A percentile compares a stretch with the other conserved stretches of the same genome.
These are phyloP conservation scores for Catostylus mosaicus DNA, from an alignment of 30 jellyfish, hydroid and myxozoan species.

Conservation along the genomic window DNA sequence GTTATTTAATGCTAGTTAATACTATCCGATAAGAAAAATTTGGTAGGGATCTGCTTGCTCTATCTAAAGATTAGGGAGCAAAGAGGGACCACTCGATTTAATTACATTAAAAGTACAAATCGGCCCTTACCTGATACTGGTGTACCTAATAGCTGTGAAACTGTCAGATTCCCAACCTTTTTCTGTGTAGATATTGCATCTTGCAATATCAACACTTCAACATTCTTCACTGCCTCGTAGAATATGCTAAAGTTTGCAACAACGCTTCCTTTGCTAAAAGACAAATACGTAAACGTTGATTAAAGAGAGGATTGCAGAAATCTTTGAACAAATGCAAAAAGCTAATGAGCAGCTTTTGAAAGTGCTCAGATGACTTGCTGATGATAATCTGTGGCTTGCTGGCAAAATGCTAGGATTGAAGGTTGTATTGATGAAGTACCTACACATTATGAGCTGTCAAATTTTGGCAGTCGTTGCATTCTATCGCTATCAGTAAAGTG, in stretches of 20 bases:
- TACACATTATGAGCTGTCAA: too few relatives aligned
- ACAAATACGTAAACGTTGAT: not conserved
- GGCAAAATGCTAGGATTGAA: too few relatives aligned
- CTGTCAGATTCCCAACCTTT: constrained; percentile 34
- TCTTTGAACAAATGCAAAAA: not conserved
- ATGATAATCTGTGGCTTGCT: too few relatives aligned
- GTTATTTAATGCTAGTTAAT: too few relatives aligned
- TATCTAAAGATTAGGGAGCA: too few relatives aligned
- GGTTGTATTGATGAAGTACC: too few relatives aligned
- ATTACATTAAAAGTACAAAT: too few relatives aligned
- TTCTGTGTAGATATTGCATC: constrained; percentile 24
- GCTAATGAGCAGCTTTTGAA: not conserved
- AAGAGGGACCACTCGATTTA: too few relatives aligned
- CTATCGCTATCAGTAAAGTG: too few relatives aligned
- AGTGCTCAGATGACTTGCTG: not conserved
- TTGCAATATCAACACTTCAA: constrained; percentile 45
- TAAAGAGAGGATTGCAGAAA: not conserved
- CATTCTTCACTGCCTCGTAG: constrained; percentile 26
- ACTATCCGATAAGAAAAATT: too few relatives aligned
- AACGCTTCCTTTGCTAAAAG: constrained; percentile 63
- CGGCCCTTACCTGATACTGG: constrained; percentile 9
- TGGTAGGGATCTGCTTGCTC: too few relatives aligned
- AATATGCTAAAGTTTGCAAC: constrained; percentile 45
- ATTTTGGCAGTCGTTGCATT: too few relatives aligned
- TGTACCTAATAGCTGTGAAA: constrained; percentile 1